phyloP scores from a whole-genome alignment of 92 coral and sea anemone genomes.

The Porites evermanni region DNA sequence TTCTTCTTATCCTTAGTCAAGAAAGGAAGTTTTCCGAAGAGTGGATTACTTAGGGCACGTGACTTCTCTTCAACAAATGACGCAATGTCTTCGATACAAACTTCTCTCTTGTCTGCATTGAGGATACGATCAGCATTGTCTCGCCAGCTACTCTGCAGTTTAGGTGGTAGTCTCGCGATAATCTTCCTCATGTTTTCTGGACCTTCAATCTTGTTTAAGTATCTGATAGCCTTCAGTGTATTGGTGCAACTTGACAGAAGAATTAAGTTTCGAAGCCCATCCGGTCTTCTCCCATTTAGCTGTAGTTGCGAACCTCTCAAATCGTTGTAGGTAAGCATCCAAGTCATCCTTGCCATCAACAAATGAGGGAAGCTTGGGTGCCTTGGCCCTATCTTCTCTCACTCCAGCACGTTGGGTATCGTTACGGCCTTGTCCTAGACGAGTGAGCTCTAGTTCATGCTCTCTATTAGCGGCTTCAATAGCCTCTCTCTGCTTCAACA shows the following conservation, averaged over 20 bases:
- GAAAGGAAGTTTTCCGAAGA: conserved; percentile 44
- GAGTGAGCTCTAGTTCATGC: too few relatives aligned
- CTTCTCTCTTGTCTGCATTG: conserved; percentile 36
- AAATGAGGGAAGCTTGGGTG: too few relatives aligned
- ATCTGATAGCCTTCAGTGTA: conserved; percentile 43
- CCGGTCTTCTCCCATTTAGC: too few relatives aligned
- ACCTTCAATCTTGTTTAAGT: conserved; percentile 32
- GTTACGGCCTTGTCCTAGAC: too few relatives aligned
- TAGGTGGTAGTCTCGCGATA: conserved; percentile 39
- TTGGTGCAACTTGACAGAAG: conserved; percentile 39
- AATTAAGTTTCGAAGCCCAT: background rate
- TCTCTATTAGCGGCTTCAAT: too few relatives aligned
- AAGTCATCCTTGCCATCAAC: too few relatives aligned
- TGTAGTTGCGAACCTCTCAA: too few relatives aligned
- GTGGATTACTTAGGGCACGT: conserved; percentile 39
- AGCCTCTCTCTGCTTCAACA: too few relatives aligned
- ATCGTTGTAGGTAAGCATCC: too few relatives aligned
- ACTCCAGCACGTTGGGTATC: too few relatives aligned
- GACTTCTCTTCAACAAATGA: conserved; percentile 57
- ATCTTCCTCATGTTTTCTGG: conserved; percentile 48
- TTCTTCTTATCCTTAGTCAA: background rate
- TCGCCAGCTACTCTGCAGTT: conserved; percentile 52
- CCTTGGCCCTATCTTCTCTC: too few relatives aligned
- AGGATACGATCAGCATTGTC: conserved; percentile 49
- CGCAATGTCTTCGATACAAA: conserved; percentile 53